Percentiles rank a stretch among this genome's conserved stretches.
Evolutionary conservation across 2,797 vertebrate genomes (phyloP).

Genomic region (Schizothorax lantsangensis): DNA sequence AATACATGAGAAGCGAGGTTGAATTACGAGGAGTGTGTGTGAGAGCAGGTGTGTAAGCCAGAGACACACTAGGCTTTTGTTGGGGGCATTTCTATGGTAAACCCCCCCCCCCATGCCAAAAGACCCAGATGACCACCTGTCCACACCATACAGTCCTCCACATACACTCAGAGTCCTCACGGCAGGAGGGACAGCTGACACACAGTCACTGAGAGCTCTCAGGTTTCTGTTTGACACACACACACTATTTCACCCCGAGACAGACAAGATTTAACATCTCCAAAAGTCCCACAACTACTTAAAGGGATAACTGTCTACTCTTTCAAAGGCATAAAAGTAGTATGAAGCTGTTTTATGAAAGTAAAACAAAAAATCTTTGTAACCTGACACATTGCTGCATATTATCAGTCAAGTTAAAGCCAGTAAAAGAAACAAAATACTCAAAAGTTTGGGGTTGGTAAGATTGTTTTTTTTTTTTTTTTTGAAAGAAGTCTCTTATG

Average conservation of each 20-base stretch:
- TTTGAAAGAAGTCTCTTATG: not conserved
- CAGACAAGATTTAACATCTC: conserved; percentile 34
- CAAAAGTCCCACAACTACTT: conserved; percentile 7
- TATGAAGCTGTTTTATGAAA: not conserved
- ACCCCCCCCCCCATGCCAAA: conserved; percentile 76
- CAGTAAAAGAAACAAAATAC: not conserved
- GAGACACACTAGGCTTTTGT: conserved; percentile 77
- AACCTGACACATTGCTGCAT: not conserved
- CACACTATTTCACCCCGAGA: conserved; percentile 23
- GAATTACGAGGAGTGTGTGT: conserved; percentile 70
- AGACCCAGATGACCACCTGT: conserved; percentile 81
- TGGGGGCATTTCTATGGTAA: conserved; percentile 71
- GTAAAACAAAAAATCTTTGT: not conserved
- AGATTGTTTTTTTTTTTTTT: not conserved
- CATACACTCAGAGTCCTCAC: conserved; percentile 65
- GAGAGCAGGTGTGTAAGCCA: conserved; percentile 65
- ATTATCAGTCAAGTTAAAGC: not conserved
- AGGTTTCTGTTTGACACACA: conserved; percentile 67
- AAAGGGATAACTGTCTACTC: not conserved
- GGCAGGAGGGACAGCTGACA: conserved; percentile 78
- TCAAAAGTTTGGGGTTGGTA: too few relatives aligned
- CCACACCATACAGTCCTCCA: conserved; percentile 70
- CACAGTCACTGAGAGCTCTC: conserved; percentile 67
- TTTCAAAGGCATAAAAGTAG: not conserved
- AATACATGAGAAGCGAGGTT: conserved; percentile 65